These are phyloP conservation scores for Colinus virginianus DNA, from an alignment of 2,113 vertebrate species.

Conservation along the genomic window DNA sequence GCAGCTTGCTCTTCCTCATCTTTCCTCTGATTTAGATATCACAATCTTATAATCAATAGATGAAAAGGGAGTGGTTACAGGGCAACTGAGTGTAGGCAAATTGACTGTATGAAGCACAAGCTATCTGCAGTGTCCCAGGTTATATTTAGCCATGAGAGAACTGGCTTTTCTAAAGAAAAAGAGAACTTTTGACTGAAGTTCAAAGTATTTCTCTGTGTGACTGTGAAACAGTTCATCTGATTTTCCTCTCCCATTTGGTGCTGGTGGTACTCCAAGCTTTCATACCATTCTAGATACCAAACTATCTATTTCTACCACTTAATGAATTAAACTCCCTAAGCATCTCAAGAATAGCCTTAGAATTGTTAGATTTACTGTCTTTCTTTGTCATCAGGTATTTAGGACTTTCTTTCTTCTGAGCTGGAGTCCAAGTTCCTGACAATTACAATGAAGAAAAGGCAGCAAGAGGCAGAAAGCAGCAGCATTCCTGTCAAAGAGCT, in stretches of 20 bases:
- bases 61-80: neutral
- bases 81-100: neutral
- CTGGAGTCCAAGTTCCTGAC: neutral
- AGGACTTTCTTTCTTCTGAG: neutral
- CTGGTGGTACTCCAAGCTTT: neutral
- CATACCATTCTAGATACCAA: neutral
- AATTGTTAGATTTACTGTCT: neutral
- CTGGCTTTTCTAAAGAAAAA: neutral
- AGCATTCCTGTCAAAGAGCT: neutral
- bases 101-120: neutral
- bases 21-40: neutral
- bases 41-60: neutral
- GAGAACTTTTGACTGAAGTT: neutral
- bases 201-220: neutral
- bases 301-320: neutral
- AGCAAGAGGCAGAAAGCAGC: neutral
- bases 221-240: neutral
- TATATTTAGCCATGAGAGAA: neutral
- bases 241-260: neutral
- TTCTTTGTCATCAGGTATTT: conserved; percentile 31
- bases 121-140: neutral
- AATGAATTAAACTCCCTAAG: neutral
- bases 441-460: neutral
- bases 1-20: neutral
- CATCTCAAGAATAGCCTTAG: neutral